Evolutionary conservation across 2,888 invertebrate species (phyloP).

Genomic region (Lamellibrachia satsuma): DNA sequence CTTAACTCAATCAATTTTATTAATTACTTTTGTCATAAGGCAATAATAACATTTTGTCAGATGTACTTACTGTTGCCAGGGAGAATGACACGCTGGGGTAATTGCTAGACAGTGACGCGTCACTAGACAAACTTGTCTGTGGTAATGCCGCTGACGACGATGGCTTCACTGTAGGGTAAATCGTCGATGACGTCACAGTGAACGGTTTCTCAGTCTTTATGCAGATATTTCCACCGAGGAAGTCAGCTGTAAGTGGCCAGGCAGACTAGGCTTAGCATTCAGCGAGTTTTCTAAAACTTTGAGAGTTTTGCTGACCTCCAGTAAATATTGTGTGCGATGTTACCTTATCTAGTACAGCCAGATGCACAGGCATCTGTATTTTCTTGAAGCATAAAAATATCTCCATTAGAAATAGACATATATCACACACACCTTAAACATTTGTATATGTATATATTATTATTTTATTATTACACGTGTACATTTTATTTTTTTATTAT

Average conservation of each 20-base stretch:
- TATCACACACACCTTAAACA: no score
- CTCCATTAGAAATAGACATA: no score
- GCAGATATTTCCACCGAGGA: not conserved
- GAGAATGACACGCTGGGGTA: not conserved
- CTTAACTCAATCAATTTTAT: no score
- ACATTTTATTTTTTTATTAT: not conserved
- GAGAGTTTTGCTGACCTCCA: no score
- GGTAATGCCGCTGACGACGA: not conserved
- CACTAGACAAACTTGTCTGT: conserved; percentile 2
- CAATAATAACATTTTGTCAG: no score
- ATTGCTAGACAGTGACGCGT: not conserved
- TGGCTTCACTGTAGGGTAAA: not conserved
- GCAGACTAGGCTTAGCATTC: not conserved
- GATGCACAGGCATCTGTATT: no score
- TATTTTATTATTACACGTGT: not conserved
- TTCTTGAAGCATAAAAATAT: no score
- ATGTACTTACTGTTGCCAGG: not conserved
- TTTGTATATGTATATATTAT: not conserved
- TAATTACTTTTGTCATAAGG: no score
- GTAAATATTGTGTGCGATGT: no score
- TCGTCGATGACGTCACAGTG: not conserved
- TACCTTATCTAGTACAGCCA: no score
- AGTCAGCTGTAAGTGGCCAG: not conserved
- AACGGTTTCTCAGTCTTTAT: not conserved
- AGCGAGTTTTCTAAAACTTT: no score